Percentiles rank a stretch among this genome's conserved stretches.
Evolutionary conservation across 2,888 invertebrate species (phyloP).

Genomic region (Hydroisotoma schaefferi): DNA sequence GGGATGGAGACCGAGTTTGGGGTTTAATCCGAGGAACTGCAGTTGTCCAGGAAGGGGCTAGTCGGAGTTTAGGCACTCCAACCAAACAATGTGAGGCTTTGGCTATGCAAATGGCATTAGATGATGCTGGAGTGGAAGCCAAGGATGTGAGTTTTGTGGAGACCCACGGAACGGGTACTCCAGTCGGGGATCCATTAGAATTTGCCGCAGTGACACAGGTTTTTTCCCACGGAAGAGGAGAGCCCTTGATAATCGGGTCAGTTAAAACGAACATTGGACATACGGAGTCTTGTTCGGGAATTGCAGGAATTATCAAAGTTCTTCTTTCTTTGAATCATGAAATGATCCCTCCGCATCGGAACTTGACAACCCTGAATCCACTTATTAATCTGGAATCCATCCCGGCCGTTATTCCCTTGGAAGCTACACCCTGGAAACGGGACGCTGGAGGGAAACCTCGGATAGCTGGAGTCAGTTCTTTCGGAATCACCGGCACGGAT

Average conservation of each 20-base stretch:
- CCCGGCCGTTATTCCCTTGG: conserved; percentile 29
- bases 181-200: conserved; percentile 34
- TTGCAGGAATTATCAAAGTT: conserved; percentile 34
- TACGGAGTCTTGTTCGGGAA: conserved; percentile 32
- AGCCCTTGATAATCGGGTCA: conserved; percentile 27
- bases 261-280: conserved; percentile 40
- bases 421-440: conserved; percentile 7
- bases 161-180: conserved; percentile 28
- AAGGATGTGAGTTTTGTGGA: conserved; percentile 17
- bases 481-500: conserved; percentile 35
- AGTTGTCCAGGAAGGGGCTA: conserved; percentile 20
- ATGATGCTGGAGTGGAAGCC: conserved; percentile 11
- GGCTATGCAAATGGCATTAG: conserved; percentile 15
- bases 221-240: conserved; percentile 16
- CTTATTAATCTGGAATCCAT: conserved; percentile 26
- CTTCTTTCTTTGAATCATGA: conserved; percentile 27
- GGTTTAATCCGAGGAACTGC: conserved; percentile 21
- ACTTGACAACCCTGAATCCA: conserved; percentile 31
- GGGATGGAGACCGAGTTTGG: conserved; percentile 15
- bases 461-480: conserved; percentile 28
- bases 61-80: conserved; percentile 18
- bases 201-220: conserved; percentile 24
- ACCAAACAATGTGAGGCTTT: conserved; percentile 14
- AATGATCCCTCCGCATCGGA: conserved; percentile 29
- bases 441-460: conserved; percentile 1